phyloP scores from a whole-genome alignment of 2,888 invertebrate genomes.

The Polylopha cassiicola region DNA sequence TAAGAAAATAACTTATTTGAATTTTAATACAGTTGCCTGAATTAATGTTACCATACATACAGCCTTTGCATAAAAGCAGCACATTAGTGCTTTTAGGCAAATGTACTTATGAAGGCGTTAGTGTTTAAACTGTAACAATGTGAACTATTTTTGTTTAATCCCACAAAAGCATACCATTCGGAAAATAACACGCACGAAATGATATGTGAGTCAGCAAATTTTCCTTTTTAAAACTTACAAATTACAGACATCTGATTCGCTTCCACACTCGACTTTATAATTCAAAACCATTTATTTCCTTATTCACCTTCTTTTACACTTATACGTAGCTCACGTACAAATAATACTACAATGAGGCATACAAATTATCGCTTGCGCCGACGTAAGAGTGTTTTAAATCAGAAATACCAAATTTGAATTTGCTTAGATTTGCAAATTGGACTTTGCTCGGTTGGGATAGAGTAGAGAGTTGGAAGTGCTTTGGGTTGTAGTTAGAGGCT shows the following conservation, averaged over 20 bases:
- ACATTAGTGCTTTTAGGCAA: no score
- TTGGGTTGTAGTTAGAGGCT: constrained; percentile 31
- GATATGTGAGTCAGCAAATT: background rate
- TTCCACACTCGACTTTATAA: constrained; percentile 45
- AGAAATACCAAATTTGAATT: constrained; percentile 41
- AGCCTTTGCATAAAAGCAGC: no score
- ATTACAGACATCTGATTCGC: constrained; percentile 50
- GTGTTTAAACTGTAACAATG: no score
- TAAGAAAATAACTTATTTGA: constrained; percentile 14
- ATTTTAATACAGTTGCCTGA: no score
- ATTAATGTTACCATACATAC: no score
- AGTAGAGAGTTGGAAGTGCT: constrained; percentile 27
- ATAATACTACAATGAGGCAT: constrained; percentile 73
- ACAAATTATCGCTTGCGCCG: constrained; percentile 74
- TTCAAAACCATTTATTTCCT: constrained; percentile 61
- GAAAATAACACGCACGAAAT: no score
- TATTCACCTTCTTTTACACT: constrained; percentile 62
- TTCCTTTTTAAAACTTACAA: constrained; percentile 20
- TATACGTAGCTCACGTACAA: constrained; percentile 67
- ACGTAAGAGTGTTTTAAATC: constrained; percentile 49
- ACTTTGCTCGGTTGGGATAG: constrained; percentile 21
- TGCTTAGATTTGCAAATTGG: constrained; percentile 1
- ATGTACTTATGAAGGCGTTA: constrained; percentile 9
- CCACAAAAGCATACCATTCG: no score
- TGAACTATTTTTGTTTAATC: no score